A percentile compares a stretch with the other conserved stretches of the same genome.
Conservation (phyloP, 53 echinoderm and acorn worm species). For the Paracentrotus lividus region DNA sequence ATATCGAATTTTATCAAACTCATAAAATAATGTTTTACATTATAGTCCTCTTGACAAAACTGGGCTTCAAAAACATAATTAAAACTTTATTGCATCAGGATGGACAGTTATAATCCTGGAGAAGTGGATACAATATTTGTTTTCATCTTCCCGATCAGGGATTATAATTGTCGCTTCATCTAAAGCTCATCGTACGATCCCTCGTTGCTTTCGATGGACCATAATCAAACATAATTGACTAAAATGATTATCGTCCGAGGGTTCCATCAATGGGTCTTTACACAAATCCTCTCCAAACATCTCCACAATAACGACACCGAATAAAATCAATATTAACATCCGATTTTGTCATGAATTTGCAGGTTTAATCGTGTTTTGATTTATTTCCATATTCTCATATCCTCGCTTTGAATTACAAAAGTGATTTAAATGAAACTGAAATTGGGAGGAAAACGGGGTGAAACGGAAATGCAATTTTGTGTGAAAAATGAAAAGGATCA, state of each 20-base stretch:
- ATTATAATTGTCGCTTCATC: not conserved
- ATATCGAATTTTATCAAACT: not conserved
- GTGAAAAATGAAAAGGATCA: not conserved
- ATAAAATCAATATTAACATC: not conserved
- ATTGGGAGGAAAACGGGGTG: not conserved
- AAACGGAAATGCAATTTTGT: not conserved
- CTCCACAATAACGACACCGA: not conserved
- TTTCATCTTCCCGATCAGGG: not conserved
- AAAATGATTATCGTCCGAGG: not conserved
- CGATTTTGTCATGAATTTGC: not conserved
- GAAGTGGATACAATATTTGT: not conserved
- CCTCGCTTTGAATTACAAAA: not conserved
- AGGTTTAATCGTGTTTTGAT: not conserved
- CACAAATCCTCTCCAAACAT: not conserved
- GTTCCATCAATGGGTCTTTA: not conserved
- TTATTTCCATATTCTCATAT: not conserved
- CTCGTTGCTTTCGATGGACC: not conserved
- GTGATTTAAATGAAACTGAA: not conserved
- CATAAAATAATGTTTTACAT: not conserved
- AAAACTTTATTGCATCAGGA: not conserved
- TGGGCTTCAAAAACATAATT: not conserved
- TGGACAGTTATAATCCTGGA: not conserved
- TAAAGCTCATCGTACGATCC: not conserved
- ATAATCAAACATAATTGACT: not conserved
- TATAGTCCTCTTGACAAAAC: not conserved